Percentiles rank a stretch among this genome's conserved stretches.
phyloP scores from a whole-genome alignment of 2,113 vertebrate genomes.

The Grammomys dolichurus region DNA sequence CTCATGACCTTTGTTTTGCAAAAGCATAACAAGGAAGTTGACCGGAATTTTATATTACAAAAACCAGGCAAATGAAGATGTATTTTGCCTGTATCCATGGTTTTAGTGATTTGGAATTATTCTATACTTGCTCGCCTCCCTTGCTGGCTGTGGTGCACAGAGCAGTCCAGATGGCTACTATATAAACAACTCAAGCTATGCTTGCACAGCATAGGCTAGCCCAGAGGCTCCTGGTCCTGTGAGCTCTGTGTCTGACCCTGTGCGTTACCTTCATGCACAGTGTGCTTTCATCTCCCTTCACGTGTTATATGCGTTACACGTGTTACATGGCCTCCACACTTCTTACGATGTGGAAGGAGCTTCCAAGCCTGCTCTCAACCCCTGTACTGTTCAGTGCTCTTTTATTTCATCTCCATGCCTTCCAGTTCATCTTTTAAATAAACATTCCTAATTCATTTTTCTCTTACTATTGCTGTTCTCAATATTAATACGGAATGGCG shows the following conservation, averaged over 20 bases:
- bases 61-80: constrained; percentile 16
- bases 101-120: constrained; percentile 39
- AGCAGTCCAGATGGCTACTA: constrained; percentile 47
- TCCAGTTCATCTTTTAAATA: background rate
- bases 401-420: background rate
- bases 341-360: background rate
- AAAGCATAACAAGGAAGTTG: background rate
- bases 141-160: constrained; percentile 1
- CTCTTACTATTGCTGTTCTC: background rate
- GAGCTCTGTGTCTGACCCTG: background rate
- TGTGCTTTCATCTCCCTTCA: background rate
- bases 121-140: constrained; percentile 4
- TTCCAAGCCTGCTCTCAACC: background rate
- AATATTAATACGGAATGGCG: background rate
- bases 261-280: background rate
- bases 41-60: constrained; percentile 44
- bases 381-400: background rate
- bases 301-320: background rate
- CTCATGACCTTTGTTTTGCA: background rate
- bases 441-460: background rate
- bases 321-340: background rate
- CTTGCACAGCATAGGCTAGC: background rate
- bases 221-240: background rate
- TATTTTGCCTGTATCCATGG: constrained; percentile 21
- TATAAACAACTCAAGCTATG: background rate